Conservation (phyloP, 2,888 invertebrate genomes). For the Crepidodera aurea region DNA sequence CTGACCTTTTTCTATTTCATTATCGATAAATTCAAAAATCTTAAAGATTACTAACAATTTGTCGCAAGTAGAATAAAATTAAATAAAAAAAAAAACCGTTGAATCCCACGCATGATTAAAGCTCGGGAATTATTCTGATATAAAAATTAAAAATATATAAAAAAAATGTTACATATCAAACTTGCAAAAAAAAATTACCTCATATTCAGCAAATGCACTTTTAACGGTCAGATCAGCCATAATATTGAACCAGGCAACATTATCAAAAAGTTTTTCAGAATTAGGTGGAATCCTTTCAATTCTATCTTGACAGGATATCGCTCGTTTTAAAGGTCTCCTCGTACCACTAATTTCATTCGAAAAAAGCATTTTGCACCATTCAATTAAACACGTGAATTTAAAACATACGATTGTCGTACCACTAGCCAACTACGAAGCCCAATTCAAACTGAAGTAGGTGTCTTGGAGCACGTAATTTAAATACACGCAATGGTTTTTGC, state of each 20-base stretch:
- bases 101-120: no score
- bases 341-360: conserved; percentile 51
- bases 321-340: conserved; percentile 52
- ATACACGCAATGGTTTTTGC: background rate
- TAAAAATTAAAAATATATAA: no score
- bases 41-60: no score
- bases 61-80: no score
- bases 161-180: no score
- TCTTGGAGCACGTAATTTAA: background rate
- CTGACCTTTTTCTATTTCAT: no score
- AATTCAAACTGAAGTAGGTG: background rate
- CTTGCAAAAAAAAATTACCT: conserved; percentile 57
- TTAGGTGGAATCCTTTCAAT: conserved; percentile 57
- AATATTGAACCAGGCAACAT: conserved; percentile 58
- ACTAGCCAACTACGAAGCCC: background rate
- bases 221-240: conserved; percentile 60
- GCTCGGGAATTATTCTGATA: no score
- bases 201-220: conserved; percentile 58
- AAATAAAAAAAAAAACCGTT: no score
- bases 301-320: conserved; percentile 50
- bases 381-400: background rate
- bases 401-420: background rate
- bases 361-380: conserved; percentile 48
- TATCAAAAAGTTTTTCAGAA: conserved; percentile 57
- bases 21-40: no score